Percentiles rank a stretch among this genome's conserved stretches.
Conservation (phyloP, 2,888 invertebrate species). For the Neoascia interrupta region DNA sequence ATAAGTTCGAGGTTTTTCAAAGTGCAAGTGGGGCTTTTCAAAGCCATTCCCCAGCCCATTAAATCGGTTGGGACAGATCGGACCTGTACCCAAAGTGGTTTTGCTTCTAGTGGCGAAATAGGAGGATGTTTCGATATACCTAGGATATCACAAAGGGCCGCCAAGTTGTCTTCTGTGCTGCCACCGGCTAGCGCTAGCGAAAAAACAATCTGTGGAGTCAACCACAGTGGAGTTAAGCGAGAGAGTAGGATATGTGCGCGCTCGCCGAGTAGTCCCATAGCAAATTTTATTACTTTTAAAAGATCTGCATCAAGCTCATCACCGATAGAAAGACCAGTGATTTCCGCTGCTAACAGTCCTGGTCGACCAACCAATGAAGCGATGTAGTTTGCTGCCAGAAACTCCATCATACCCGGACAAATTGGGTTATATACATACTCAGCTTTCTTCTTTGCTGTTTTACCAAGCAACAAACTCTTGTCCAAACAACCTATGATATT, state of each 20-base stretch:
- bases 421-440: constrained; percentile 80
- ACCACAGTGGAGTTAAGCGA: constrained; percentile 80
- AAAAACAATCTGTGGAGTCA: constrained; percentile 81
- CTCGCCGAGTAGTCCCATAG: constrained; percentile 81
- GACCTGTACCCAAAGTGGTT: constrained; percentile 77
- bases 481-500: constrained; percentile 80
- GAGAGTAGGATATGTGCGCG: constrained; percentile 81
- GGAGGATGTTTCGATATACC: constrained; percentile 80
- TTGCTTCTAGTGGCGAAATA: constrained; percentile 76
- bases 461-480: constrained; percentile 79
- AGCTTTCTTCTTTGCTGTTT: constrained; percentile 77
- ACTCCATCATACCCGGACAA: constrained; percentile 81
- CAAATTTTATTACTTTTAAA: constrained; percentile 79
- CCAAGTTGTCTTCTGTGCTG: constrained; percentile 81
- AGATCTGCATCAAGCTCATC: constrained; percentile 80
- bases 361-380: constrained; percentile 81
- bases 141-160: constrained; percentile 81
- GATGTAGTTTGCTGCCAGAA: constrained; percentile 82
- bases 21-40: constrained; percentile 80
- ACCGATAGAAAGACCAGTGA: constrained; percentile 75
- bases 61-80: constrained; percentile 80
- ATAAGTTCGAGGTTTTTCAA: constrained; percentile 81
- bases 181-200: constrained; percentile 81
- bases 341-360: constrained; percentile 80
- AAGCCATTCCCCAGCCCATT: constrained; percentile 81